Base-by-base conservation (phyloP, 2,888 invertebrate species). In the Keiferia lycopersicella region DNA sequence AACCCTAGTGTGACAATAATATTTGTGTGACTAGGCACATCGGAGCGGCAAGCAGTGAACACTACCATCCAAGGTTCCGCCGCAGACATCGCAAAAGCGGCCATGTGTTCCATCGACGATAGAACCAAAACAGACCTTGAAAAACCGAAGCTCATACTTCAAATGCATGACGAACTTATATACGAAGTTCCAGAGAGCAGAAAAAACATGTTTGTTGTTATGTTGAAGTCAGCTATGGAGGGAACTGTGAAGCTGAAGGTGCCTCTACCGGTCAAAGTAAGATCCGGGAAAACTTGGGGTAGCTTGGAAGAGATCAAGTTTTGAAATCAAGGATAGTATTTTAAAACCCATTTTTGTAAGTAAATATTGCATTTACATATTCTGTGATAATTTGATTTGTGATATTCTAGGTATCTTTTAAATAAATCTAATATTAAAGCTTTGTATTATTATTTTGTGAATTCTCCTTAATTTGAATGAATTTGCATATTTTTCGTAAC, bases 1-100 rank as follows among this genome's bases (percentile, higher is more conserved):
- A 2, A 1, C 14, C 14, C 14, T 11, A 3, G n/a, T n/a, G 41
- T 48, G 10, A 18, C 2, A 2, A 18, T 2, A 18, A 10, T 20
- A 18, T 18, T 50, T 22, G 11, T 14, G 22, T 22, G 12, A 8
- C 34, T 8, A 96, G 96, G 92, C 74, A 95, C 97, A 91, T 96
- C 98, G 0, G 98, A 98, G 86, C 93, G 99, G n/a, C 98, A 99
- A 92, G 98, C 98, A 14, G 94, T 99, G 0, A 99, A 99, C 84
- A 97, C 98, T 1, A 96, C 95, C 14, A 95, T 99, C 62, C 99
- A 99, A 89, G 99, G 99, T 0, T 98, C 99, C 0, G 99, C 99
- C 0, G 98, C 99, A 0, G 99, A 99, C 86, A 94, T 99, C 56
- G 96, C 97, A 0, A 99, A 99, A 86, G 94, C 93, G 64, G 98